Conservation (phyloP, 1,140 invertebrate genomes). For the Harpegnathos saltator region DNA sequence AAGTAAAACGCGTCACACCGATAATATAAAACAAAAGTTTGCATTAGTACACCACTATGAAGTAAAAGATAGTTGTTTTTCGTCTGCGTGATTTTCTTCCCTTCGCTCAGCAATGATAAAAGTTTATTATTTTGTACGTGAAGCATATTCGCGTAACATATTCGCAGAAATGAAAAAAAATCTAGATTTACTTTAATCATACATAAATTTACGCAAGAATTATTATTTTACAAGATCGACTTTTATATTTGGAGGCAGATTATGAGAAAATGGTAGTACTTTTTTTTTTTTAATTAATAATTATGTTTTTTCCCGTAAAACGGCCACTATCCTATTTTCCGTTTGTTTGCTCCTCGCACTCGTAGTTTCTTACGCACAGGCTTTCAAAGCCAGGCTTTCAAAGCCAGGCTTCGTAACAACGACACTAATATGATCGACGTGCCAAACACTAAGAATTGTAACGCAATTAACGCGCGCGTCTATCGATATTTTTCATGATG, state of each 20-base stretch:
- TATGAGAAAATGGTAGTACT: background rate
- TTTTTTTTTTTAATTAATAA: background rate
- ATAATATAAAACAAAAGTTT: background rate
- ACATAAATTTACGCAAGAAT: background rate
- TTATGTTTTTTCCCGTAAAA: background rate
- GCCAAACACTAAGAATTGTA: conserved; percentile 38
- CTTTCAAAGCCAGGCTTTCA: conserved; percentile 17
- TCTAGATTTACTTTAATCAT: background rate
- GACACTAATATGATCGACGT: conserved; percentile 34
- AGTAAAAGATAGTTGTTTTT: background rate
- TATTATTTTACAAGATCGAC: too few relatives aligned
- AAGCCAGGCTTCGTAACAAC: conserved; percentile 2
- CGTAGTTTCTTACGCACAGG: background rate
- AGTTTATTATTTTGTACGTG: conserved; percentile 9
- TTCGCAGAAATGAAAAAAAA: conserved; percentile 8
- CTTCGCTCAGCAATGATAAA: background rate
- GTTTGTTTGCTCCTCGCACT: background rate
- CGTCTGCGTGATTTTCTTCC: background rate
- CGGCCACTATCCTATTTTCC: background rate
- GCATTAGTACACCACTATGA: background rate
- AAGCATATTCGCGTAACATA: background rate
- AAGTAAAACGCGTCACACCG: conserved; percentile 23
- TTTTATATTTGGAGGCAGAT: too few relatives aligned
- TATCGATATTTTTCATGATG: conserved; percentile 9
- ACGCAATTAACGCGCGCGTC: conserved; percentile 2